These are phyloP conservation scores for Lithophane socia DNA, from an alignment of 2,888 invertebrate species.

Conservation along the genomic window DNA sequence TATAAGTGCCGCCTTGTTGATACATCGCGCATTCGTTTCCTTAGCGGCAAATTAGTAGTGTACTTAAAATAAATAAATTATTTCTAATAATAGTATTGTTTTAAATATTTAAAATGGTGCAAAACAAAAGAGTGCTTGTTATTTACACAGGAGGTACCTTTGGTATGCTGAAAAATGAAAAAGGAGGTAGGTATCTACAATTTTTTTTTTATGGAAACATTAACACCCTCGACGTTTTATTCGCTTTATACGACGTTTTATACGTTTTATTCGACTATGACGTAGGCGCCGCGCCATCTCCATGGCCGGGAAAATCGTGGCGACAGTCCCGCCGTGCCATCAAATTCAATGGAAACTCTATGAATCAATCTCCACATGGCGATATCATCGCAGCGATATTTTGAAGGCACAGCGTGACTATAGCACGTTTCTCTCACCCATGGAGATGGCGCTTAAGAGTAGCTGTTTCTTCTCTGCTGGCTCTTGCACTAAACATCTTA, in stretches of 20 bases:
- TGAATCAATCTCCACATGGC: too few relatives aligned
- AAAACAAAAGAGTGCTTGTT: slow-evolving; percentile 76
- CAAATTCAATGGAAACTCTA: too few relatives aligned
- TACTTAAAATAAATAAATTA: not conserved
- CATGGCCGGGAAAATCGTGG: too few relatives aligned
- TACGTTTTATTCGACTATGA: not conserved
- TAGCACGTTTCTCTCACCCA: too few relatives aligned
- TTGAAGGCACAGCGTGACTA: too few relatives aligned
- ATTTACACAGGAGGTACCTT: slow-evolving; percentile 99
- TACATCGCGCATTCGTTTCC: slow-evolving; percentile 21
- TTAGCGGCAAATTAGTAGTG: slow-evolving; percentile 12
- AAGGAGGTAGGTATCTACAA: slow-evolving; percentile 91
- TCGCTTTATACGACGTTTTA: too few relatives aligned
- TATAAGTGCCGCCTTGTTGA: not conserved
- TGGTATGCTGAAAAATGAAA: slow-evolving; percentile 96
- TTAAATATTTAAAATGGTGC: slow-evolving; percentile 70
- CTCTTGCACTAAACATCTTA: not conserved
- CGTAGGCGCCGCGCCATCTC: too few relatives aligned
- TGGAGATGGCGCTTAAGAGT: not conserved
- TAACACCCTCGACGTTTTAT: too few relatives aligned
- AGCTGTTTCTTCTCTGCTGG: not conserved
- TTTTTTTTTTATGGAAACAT: too few relatives aligned
- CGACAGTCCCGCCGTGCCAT: too few relatives aligned
- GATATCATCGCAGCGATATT: too few relatives aligned
- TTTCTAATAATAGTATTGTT: not conserved